A percentile compares a stretch with the other conserved stretches of the same genome.
These are phyloP conservation scores for Porites lobata DNA, from an alignment of 92 coral and sea anemone genomes.

Conservation along the genomic window DNA sequence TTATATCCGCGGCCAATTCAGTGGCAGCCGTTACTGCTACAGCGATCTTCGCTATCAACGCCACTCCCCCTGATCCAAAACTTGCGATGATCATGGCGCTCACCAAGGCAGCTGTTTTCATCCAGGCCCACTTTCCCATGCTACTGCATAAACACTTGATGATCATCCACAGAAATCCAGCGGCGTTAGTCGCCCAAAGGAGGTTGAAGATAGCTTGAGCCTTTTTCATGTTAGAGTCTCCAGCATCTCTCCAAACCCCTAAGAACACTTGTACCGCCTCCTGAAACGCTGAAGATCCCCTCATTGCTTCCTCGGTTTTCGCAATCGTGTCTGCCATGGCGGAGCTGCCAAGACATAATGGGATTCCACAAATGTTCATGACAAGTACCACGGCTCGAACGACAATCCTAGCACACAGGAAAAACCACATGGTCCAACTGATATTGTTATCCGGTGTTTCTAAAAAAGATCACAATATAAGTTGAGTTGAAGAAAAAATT, in stretches of 20 bases:
- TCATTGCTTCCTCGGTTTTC: constrained; percentile 42
- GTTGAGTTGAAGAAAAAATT: no score
- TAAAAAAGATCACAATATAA: no score
- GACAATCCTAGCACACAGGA: constrained; percentile 53
- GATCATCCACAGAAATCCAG: constrained; percentile 54
- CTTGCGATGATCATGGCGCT: constrained; percentile 65
- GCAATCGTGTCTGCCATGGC: constrained; percentile 21
- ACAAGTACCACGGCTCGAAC: constrained; percentile 56
- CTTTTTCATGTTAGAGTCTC: constrained; percentile 27
- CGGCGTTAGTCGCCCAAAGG: constrained; percentile 12
- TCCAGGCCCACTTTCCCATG: constrained; percentile 59
- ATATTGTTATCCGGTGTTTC: neutral
- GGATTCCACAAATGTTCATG: constrained; percentile 50
- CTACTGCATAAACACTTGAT: constrained; percentile 48
- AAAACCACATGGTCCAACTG: constrained; percentile 20
- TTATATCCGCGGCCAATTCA: neutral
- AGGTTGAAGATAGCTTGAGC: constrained; percentile 63
- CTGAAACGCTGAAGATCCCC: constrained; percentile 35
- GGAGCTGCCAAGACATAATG: constrained; percentile 7
- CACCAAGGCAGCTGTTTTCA: constrained; percentile 54
- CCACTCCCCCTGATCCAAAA: constrained; percentile 37
- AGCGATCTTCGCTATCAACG: constrained; percentile 64
- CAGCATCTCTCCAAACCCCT: constrained; percentile 52
- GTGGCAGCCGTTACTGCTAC: constrained; percentile 16
- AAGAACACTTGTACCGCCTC: constrained; percentile 39